A percentile compares a stretch with the other conserved stretches of the same genome.
These are phyloP conservation scores for Campylomormyrus tamandua DNA, from an alignment of 2,113 vertebrate genomes.

Conservation along the genomic window DNA sequence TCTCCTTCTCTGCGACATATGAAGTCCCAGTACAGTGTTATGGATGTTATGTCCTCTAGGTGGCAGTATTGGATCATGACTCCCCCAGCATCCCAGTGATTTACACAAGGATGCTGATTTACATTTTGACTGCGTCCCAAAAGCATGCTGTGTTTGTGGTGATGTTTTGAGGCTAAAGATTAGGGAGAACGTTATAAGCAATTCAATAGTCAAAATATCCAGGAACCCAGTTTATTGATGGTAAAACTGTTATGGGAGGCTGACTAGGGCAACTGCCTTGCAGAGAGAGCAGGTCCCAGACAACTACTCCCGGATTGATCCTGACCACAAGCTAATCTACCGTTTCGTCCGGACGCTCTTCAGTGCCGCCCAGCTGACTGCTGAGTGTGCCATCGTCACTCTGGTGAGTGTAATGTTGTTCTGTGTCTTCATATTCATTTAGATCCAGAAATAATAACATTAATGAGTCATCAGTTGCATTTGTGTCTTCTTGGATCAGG, in stretches of 20 bases:
- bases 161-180: neutral
- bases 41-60: neutral
- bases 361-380: conserved; percentile 95
- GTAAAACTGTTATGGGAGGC: neutral
- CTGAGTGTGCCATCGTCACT: conserved; percentile 97
- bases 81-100: neutral
- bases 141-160: neutral
- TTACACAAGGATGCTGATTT: neutral
- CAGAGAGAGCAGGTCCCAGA: conserved; percentile 92
- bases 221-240: neutral
- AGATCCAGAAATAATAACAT: neutral
- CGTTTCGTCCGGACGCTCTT: conserved; percentile 95
- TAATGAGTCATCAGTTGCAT: neutral
- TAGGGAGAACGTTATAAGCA: neutral
- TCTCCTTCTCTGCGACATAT: neutral
- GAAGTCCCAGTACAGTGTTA: neutral
- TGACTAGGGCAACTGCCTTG: conserved; percentile 1
- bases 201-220: neutral
- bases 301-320: conserved; percentile 80
- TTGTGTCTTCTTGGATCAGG: neutral
- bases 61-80: neutral
- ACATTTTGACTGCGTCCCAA: neutral
- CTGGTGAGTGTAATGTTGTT: conserved; percentile 68
- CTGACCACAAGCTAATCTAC: conserved; percentile 98
- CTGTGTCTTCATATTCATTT: neutral